A percentile compares a stretch with the other conserved stretches of the same genome.
These are phyloP conservation scores for Girardinus metallicus DNA, from an alignment of 2,797 vertebrate genomes.

Conservation along the genomic window DNA sequence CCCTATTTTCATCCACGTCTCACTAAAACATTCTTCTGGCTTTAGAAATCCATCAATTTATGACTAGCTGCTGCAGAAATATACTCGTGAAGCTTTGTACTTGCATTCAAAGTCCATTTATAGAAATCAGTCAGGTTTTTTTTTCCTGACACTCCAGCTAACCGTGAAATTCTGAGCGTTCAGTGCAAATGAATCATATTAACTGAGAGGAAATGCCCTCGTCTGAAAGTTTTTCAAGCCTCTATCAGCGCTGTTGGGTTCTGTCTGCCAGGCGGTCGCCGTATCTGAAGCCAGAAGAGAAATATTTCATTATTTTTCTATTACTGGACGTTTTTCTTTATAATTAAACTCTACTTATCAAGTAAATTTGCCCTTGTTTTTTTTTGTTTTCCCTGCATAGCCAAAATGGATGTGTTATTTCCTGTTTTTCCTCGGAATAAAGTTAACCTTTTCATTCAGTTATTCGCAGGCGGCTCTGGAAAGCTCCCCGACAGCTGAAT, in stretches of 20 bases:
- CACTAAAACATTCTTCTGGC: constrained; percentile 2
- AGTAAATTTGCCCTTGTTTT: constrained; percentile 14
- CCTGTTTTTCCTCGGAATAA: constrained; percentile 8
- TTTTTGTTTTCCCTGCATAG: constrained; percentile 8
- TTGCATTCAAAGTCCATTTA: constrained; percentile 32
- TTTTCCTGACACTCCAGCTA: constrained; percentile 28
- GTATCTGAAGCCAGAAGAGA: not conserved
- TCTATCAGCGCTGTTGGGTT: constrained; percentile 11
- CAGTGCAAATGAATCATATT: constrained; percentile 49
- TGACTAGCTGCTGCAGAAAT: constrained; percentile 2
- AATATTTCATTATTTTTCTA: not conserved
- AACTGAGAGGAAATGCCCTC: constrained; percentile 32
- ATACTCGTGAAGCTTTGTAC: not conserved
- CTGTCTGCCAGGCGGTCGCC: not conserved
- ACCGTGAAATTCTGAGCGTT: constrained; percentile 47
- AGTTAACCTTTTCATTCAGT: constrained; percentile 9
- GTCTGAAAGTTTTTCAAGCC: constrained; percentile 30
- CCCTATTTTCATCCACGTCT: not conserved
- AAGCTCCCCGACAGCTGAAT: constrained; percentile 12
- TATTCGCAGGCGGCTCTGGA: constrained; percentile 25
- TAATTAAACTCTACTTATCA: constrained; percentile 19
- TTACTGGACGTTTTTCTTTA: not conserved
- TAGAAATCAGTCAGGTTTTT: constrained; percentile 23
- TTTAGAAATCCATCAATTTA: not conserved
- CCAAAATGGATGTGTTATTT: not conserved